phyloP scores from a whole-genome alignment of 2,797 vertebrate genomes.

The Poecilia gillii region DNA sequence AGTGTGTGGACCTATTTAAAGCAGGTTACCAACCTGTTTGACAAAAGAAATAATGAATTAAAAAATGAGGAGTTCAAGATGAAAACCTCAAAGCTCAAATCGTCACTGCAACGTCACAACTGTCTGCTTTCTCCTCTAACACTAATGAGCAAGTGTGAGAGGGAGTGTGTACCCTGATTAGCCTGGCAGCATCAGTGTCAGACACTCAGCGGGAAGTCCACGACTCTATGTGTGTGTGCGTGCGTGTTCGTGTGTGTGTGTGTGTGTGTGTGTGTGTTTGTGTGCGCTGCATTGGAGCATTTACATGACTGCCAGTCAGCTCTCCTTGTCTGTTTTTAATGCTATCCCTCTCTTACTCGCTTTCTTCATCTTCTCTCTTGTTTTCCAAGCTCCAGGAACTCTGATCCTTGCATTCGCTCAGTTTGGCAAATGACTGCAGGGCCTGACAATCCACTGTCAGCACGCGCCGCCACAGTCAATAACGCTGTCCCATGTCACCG shows the following conservation, averaged over 20 bases:
- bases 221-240: slow-evolving; percentile 38
- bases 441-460: slow-evolving; percentile 84
- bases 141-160: slow-evolving; percentile 70
- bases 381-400: slow-evolving; percentile 71
- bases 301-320: slow-evolving; percentile 62
- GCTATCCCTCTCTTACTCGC: slow-evolving; percentile 55
- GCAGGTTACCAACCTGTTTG: slow-evolving; percentile 14
- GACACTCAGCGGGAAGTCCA: slow-evolving; percentile 79
- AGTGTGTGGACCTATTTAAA: slow-evolving; percentile 8
- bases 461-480: slow-evolving; percentile 77
- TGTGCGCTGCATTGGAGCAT: slow-evolving; percentile 57
- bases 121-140: slow-evolving; percentile 59
- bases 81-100: slow-evolving; percentile 32
- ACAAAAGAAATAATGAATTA: not conserved
- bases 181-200: slow-evolving; percentile 84
- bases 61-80: slow-evolving; percentile 12
- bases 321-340: slow-evolving; percentile 33
- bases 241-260: slow-evolving; percentile 42
- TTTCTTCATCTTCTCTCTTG: slow-evolving; percentile 55
- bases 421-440: slow-evolving; percentile 82
- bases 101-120: slow-evolving; percentile 59
- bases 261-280: slow-evolving; percentile 44
- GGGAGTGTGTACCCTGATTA: slow-evolving; percentile 82
- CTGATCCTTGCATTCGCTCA: slow-evolving; percentile 69
- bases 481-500: slow-evolving; percentile 79